Evolutionary conservation across 2,888 invertebrate genomes (phyloP).

Genomic region (Branchellion lobata): DNA sequence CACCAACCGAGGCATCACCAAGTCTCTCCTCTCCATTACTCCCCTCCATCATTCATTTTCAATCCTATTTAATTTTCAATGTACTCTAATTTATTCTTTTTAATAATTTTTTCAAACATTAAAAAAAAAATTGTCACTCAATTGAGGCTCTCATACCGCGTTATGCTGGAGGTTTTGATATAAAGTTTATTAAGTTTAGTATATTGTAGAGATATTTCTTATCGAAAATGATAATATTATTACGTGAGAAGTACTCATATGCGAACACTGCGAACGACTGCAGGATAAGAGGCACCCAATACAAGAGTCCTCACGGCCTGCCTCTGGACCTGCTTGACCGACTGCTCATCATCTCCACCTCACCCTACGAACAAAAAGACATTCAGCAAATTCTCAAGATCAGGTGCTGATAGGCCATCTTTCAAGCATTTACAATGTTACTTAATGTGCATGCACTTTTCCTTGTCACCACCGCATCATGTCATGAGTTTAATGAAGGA

Average conservation of each 20-base stretch:
- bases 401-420: constrained; percentile 63
- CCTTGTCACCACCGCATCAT: too few relatives aligned
- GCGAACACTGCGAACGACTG: too few relatives aligned
- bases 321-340: constrained; percentile 93
- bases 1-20: constrained; percentile 88
- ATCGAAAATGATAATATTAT: too few relatives aligned
- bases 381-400: constrained; percentile 87
- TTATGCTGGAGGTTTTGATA: background rate
- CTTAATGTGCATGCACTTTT: background rate
- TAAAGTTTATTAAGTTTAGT: too few relatives aligned
- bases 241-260: too few relatives aligned
- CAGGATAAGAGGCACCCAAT: constrained; percentile 88
- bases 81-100: too few relatives aligned
- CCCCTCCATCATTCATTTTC: background rate
- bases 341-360: constrained; percentile 88
- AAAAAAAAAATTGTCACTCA: too few relatives aligned
- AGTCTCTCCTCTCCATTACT: constrained; percentile 55
- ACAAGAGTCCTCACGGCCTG: constrained; percentile 92
- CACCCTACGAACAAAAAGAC: constrained; percentile 83
- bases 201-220: too few relatives aligned
- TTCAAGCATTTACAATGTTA: background rate
- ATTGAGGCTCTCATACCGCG: too few relatives aligned
- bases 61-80: background rate
- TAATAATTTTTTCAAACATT: too few relatives aligned
- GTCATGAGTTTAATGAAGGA: too few relatives aligned